Conservation (phyloP, 2,113 vertebrate species). For the Monarcha castaneiventris region DNA sequence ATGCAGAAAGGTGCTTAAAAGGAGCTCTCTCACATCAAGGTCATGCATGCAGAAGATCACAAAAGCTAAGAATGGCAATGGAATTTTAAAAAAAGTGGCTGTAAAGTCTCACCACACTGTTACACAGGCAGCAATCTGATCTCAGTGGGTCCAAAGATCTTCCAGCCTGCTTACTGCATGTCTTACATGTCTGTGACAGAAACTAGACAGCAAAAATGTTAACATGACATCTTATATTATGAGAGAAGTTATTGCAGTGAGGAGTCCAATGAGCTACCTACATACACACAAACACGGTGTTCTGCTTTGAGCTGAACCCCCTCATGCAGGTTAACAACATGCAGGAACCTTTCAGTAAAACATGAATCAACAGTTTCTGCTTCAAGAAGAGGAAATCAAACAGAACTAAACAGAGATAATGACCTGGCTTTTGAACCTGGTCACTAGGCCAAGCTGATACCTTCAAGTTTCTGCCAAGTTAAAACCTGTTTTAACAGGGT, state of each 20-base stretch:
- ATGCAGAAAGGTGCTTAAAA: background rate
- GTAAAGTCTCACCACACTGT: background rate
- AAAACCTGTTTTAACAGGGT: background rate
- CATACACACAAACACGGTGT: background rate
- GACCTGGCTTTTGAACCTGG: background rate
- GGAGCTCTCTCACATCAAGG: background rate
- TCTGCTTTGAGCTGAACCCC: background rate
- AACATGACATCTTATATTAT: background rate
- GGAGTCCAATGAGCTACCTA: background rate
- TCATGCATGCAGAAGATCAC: background rate
- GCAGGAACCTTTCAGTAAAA: background rate
- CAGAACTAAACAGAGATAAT: background rate
- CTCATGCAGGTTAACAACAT: background rate
- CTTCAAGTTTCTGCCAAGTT: background rate
- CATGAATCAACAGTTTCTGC: background rate
- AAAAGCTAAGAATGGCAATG: background rate
- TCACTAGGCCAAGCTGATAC: background rate
- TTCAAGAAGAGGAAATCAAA: background rate
- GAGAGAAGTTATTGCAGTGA: background rate
- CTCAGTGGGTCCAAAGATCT: background rate
- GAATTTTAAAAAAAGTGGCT: background rate
- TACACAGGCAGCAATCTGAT: background rate
- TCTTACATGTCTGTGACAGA: background rate
- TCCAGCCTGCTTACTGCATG: background rate
- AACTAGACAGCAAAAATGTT: background rate